Base-by-base conservation (phyloP, 2,888 invertebrate genomes). In the Himalopsyche tibetana region DNA sequence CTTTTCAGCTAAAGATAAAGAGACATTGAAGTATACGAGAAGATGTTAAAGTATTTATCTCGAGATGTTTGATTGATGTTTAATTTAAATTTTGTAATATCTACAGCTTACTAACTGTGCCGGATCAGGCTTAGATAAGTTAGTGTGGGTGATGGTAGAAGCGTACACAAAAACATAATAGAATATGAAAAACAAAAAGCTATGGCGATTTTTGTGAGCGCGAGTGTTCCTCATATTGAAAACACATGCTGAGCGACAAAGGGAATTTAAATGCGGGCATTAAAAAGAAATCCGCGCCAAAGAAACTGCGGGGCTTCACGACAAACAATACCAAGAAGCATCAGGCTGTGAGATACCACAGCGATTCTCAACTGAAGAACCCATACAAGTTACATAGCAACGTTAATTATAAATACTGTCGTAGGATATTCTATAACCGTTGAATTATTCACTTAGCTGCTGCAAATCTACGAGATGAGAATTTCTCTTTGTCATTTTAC, bases 181-280 rank as follows among this genome's bases (percentile, higher is more conserved):
- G 63, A 63, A 63, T 63, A 63, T 63, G 63, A 63, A 63, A 63
- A 63, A 63, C 63, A 63, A 63, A 63, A 63, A 19, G 63, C 19
- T n/a, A 63, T 51, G 82, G 19, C 55, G 87, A 83, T 79, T 84
- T 85, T 87, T 84, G 83, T 85, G 56, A 85, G 80, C 82, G 45
- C 42, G 69, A 63, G 19, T 51, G 74, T 63, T 36, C 83, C 80
- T 56, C 85, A 86, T 85, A 88, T 86, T 88, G 87, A 88, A 84
- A 88, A 86, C 86, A 88, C 88, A 91, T 90, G 91, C 90, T 89
- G 89, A 89, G 88, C 90, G 89, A 90, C 90, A 90, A 91, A 90
- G 90, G 89, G 90, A 92, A 91, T 92, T 92, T 92, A 93, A 92
- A 92, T 92, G 91, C 92, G 91, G 91, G 92, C 92, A 92, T 93